These are phyloP conservation scores for Camelus bactrianus DNA, from an alignment of 2,113 vertebrate species.

Conservation along the genomic window DNA sequence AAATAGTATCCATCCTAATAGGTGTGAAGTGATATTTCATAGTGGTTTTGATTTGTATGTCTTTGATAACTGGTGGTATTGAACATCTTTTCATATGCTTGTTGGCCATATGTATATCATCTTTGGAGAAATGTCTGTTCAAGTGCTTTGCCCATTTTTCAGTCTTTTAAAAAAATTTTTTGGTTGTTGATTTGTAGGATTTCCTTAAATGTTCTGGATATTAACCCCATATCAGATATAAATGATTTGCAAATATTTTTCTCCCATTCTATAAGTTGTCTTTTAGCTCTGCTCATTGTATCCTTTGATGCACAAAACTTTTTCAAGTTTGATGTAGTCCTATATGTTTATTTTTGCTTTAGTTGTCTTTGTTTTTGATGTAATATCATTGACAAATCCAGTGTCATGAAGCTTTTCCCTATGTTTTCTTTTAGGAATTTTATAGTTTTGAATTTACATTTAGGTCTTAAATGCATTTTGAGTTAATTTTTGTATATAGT, in stretches of 20 bases:
- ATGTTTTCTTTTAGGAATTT: background rate
- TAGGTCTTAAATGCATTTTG: background rate
- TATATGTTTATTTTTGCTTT: background rate
- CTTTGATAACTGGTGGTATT: slow-evolving; percentile 11
- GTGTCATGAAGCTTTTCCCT: background rate
- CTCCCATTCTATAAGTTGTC: background rate
- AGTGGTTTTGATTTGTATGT: background rate
- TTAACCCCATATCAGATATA: background rate
- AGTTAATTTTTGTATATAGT: background rate
- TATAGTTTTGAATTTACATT: background rate
- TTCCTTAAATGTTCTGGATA: background rate
- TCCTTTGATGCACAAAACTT: background rate
- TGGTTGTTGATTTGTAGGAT: background rate
- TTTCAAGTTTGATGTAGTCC: background rate
- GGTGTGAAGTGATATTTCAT: background rate
- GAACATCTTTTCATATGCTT: background rate
- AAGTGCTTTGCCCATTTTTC: background rate
- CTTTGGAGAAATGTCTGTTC: background rate
- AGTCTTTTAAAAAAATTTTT: background rate
- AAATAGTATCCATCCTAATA: background rate
- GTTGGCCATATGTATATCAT: background rate
- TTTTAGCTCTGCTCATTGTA: background rate
- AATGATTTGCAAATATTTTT: background rate
- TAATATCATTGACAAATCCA: background rate
- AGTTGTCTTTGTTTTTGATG: background rate